Evolutionary conservation across 2,888 invertebrate species (phyloP).

Genomic region (Cataglyphis rosenhaueri): DNA sequence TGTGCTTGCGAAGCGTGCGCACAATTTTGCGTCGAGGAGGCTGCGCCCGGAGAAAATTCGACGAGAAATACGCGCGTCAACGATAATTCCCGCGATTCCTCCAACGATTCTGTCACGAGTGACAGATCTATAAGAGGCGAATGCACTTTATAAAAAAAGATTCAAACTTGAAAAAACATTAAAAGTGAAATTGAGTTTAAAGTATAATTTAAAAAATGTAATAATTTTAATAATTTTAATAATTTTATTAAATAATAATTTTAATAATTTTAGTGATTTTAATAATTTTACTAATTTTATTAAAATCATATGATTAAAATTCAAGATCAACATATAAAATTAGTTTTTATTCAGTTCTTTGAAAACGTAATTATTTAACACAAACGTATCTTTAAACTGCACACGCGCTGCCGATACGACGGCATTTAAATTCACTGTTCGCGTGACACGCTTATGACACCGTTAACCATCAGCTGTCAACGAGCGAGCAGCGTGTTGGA

Average conservation of each 20-base stretch:
- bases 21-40: slow-evolving; percentile 32
- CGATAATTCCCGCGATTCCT: not conserved
- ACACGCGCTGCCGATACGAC: not conserved
- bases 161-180: not conserved
- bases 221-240: too few relatives aligned
- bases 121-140: not conserved
- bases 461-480: slow-evolving; percentile 39
- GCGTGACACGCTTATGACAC: slow-evolving; percentile 53
- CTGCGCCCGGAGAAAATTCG: slow-evolving; percentile 17
- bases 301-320: not conserved
- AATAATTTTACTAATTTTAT: too few relatives aligned
- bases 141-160: not conserved
- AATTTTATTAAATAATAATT: too few relatives aligned
- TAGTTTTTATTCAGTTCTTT: not conserved
- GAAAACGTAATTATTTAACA: not conserved
- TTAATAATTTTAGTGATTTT: too few relatives aligned
- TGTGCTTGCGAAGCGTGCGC: slow-evolving; percentile 30
- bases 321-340: not conserved
- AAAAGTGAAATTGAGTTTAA: not conserved
- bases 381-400: not conserved
- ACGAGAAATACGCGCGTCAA: not conserved
- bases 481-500: slow-evolving; percentile 17
- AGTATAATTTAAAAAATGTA: too few relatives aligned
- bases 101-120: not conserved
- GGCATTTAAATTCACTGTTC: slow-evolving; percentile 45